Evolutionary conservation across 1,140 invertebrate species (phyloP).

Genomic region (Leptoteleia sp.): DNA sequence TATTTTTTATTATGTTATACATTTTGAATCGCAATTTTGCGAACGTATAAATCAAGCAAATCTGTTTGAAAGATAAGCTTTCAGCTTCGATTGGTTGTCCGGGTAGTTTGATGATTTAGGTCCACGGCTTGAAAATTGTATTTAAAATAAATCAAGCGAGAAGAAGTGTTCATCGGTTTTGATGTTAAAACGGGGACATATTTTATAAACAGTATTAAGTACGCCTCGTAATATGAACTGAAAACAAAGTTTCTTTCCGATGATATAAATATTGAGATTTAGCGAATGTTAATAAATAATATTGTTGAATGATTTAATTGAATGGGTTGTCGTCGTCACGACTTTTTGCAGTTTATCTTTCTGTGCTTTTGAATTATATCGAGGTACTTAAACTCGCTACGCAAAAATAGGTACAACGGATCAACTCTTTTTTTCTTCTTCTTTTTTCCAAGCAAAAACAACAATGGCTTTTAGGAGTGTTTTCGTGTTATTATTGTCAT

Average conservation of each 20-base stretch:
- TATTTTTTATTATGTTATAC: conserved; percentile 44
- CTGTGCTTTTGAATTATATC: conserved; percentile 18
- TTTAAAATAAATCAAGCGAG: conserved; percentile 47
- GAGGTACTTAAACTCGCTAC: conserved; percentile 10
- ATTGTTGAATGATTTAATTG: conserved; percentile 48
- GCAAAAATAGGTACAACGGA: conserved; percentile 22
- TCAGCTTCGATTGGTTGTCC: conserved; percentile 29
- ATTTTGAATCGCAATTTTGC: conserved; percentile 26
- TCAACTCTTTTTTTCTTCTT: conserved; percentile 16
- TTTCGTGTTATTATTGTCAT: conserved; percentile 24
- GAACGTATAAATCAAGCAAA: conserved; percentile 36
- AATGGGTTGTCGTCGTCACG: conserved; percentile 6
- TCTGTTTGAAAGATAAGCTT: conserved; percentile 45
- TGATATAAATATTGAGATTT: conserved; percentile 58
- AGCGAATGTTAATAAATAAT: conserved; percentile 54
- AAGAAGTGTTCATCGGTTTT: conserved; percentile 20
- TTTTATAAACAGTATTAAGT: conserved; percentile 53
- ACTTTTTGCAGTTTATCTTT: conserved; percentile 27
- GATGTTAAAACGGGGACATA: conserved; percentile 29
- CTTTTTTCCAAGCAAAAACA: no score
- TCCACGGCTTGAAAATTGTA: conserved; percentile 19
- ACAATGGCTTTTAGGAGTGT: conserved; percentile 4
- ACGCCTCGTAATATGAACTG: conserved; percentile 18
- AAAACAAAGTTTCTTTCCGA: conserved; percentile 32
- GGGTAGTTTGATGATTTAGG: conserved; percentile 38